These are phyloP conservation scores for Drosophila pseudoananassae DNA, from an alignment of 1,140 invertebrate genomes.

Conservation along the genomic window DNA sequence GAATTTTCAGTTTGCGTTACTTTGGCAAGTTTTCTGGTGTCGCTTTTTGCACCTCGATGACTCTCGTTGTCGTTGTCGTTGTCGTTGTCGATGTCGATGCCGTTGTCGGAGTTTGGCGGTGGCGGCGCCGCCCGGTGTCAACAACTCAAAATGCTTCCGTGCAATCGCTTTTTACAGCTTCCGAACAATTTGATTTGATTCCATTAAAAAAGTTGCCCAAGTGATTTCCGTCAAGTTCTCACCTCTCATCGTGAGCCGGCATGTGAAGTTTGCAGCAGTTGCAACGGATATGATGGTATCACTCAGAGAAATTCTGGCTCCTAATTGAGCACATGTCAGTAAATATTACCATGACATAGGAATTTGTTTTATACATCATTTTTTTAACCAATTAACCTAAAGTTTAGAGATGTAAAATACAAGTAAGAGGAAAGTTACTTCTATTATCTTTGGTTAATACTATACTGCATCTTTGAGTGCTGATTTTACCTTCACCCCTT, in stretches of 20 bases:
- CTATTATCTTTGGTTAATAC: not conserved
- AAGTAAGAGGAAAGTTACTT: no score
- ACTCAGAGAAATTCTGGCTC: not conserved
- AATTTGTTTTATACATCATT: no score
- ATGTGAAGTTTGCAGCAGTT: slow-evolving; percentile 53
- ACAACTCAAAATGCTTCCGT: slow-evolving; percentile 82
- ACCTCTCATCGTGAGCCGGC: slow-evolving; percentile 29
- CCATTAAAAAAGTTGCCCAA: slow-evolving; percentile 81
- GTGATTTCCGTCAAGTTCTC: slow-evolving; percentile 65
- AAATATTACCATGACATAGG: no score
- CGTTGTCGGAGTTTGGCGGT: slow-evolving; percentile 27
- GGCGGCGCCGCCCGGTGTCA: slow-evolving; percentile 57
- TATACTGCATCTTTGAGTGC: slow-evolving; percentile 9
- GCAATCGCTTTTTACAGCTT: slow-evolving; percentile 83
- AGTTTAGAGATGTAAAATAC: no score
- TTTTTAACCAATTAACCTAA: no score
- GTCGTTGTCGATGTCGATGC: slow-evolving; percentile 10
- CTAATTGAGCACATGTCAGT: no score
- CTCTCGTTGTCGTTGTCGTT: slow-evolving; percentile 51
- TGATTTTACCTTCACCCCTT: not conserved
- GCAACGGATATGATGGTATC: slow-evolving; percentile 30
- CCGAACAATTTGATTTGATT: slow-evolving; percentile 84
- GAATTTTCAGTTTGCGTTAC: slow-evolving; percentile 61
- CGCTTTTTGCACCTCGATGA: slow-evolving; percentile 73
- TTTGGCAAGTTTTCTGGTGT: slow-evolving; percentile 68